Conservation (phyloP, 1,140 invertebrate species). For the Polypedilum vanderplanki region DNA sequence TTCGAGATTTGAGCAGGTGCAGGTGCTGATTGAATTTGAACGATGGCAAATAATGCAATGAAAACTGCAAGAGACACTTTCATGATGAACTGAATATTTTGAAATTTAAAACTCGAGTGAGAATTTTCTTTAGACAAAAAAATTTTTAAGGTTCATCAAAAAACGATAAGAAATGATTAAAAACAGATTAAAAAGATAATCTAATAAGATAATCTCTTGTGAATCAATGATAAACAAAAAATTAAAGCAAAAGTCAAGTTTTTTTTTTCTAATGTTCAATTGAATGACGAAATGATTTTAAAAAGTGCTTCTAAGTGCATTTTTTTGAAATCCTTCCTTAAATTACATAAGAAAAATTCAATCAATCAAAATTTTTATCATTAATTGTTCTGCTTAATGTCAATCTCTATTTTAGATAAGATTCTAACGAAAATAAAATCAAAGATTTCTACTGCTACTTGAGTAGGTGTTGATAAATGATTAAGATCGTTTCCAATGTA, state of each 20-base stretch:
- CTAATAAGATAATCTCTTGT: neutral
- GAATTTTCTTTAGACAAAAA: neutral
- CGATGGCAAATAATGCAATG: neutral
- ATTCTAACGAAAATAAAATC: neutral
- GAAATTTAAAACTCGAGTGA: neutral
- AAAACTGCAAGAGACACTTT: neutral
- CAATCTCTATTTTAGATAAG: neutral
- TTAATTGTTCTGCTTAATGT: no score
- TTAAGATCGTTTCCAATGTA: no score
- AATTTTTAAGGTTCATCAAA: neutral
- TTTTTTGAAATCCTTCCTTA: neutral
- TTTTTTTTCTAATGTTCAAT: neutral
- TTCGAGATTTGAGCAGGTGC: neutral
- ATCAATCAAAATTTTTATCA: no score
- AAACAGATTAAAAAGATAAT: neutral
- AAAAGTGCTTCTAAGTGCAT: neutral
- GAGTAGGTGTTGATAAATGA: no score
- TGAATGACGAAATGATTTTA: neutral
- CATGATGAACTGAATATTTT: neutral
- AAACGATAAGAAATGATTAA: neutral
- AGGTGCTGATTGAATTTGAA: neutral
- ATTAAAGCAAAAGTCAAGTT: neutral
- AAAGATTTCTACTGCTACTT: neutral
- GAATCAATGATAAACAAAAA: neutral
- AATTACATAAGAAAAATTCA: no score